These are phyloP conservation scores for Mustela nigripes DNA, from an alignment of 2,113 vertebrate genomes.

Conservation along the genomic window DNA sequence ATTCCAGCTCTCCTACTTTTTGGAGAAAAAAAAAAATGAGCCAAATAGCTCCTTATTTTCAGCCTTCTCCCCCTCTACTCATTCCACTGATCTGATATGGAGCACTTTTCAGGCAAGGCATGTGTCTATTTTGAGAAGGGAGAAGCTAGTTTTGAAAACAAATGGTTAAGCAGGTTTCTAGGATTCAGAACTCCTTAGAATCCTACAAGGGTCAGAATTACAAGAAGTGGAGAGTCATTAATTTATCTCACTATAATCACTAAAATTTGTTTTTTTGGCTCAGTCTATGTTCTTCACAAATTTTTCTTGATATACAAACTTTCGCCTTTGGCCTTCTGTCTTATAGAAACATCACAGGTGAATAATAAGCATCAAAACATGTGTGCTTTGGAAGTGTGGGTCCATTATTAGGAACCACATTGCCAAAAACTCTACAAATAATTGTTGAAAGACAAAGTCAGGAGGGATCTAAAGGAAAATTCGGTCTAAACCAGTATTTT, in stretches of 20 bases:
- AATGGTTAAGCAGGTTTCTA: background rate
- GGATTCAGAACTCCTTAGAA: background rate
- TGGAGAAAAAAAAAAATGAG: background rate
- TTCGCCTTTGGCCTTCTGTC: background rate
- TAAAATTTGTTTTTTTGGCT: background rate
- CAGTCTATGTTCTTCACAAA: background rate
- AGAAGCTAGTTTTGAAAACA: background rate
- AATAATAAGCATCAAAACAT: background rate
- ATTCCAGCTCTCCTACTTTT: background rate
- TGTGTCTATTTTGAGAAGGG: background rate
- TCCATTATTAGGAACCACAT: background rate
- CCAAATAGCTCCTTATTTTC: background rate
- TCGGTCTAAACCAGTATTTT: background rate
- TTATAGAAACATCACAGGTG: background rate
- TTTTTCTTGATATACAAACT: background rate
- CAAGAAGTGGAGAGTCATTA: background rate
- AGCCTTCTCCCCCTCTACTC: background rate
- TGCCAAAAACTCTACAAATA: background rate
- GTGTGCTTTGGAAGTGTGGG: background rate
- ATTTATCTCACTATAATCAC: background rate
- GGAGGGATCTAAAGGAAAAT: background rate
- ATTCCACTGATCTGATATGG: background rate
- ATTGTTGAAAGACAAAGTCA: background rate
- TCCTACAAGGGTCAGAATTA: background rate
- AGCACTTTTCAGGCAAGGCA: background rate